These are phyloP conservation scores for Cladopsammia gracilis DNA, from an alignment of 64 coral and sea anemone species.

Conservation along the genomic window DNA sequence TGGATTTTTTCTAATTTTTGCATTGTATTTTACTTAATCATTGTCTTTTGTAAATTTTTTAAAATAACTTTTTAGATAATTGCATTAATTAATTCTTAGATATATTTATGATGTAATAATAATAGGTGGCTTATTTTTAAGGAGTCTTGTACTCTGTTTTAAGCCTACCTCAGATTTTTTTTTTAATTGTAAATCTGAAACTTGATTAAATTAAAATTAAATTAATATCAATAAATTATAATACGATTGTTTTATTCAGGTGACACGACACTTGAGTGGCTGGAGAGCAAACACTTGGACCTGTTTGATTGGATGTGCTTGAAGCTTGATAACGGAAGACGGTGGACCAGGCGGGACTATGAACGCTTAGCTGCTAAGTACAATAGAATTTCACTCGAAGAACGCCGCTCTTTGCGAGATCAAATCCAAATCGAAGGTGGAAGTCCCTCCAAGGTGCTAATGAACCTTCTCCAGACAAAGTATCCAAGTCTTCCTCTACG, in stretches of 20 bases:
- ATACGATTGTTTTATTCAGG: neutral
- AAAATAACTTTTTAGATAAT: no score
- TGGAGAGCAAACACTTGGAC: neutral
- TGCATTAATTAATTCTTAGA: no score
- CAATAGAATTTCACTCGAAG: neutral
- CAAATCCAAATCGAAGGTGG: neutral
- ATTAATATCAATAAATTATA: no score
- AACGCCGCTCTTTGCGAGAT: neutral
- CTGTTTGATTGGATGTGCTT: slow-evolving; percentile 3
- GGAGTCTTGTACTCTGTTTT: no score
- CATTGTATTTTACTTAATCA: no score
- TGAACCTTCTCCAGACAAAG: neutral
- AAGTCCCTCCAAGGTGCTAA: slow-evolving; percentile 10
- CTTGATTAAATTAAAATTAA: no score
- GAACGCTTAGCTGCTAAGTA: slow-evolving; percentile 10
- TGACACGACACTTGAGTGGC: neutral
- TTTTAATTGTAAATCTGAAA: no score
- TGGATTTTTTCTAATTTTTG: no score
- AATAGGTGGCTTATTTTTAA: no score
- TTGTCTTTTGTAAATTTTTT: no score
- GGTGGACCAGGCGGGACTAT: neutral
- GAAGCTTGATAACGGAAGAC: neutral
- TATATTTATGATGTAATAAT: no score
- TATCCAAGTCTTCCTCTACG: neutral
- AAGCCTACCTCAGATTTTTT: no score